Base-by-base conservation (phyloP, 2,888 invertebrate species). In the Drosophila borborema region DNA sequence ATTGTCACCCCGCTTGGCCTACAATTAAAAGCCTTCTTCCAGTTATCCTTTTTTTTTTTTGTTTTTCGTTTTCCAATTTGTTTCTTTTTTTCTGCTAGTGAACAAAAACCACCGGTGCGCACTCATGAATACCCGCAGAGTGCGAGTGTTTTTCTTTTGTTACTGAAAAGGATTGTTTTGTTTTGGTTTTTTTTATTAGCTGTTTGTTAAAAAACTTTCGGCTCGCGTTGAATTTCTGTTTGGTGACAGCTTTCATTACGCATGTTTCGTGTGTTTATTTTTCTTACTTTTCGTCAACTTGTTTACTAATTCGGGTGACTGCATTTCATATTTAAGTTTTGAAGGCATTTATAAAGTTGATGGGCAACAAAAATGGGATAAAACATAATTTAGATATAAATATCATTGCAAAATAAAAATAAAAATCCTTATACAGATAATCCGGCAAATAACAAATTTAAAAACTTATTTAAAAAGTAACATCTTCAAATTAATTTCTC, bases 221-320 rank as follows among this genome's bases (percentile, higher is more conserved):
- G 16, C 18, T 34, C 40, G 28, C 72, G 61, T 56, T 61, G 60
- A 64, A 43, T 64, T 72, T 64, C 70, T 48, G 69, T 69, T 73
- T 63, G 54, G 43, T 40, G 55, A 51, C 72, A 76, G 65, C 71
- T 86, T 86, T 86, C 86, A 82, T 82, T 86, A 75, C 69, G 62
- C 62, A 34, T 41, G 43, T 34, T 45, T 34, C 14, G 63, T 77
- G 65, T 49, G 38, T 64, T 60, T 38, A 18, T 55, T 8, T 53
- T 40, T 62, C 12, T 51, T 46, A 23, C 2, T n/a, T 28, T 41
- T 34, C 48, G 6, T 38, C 18, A 59, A 45, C 41, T 63, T 55
- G 53, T 76, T 76, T 58, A 54, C 61, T 58, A 18, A 48, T 58
- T 40, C 86, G 77, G 70, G 72, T 77, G 82, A 72, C 75, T 79